Evolutionary conservation across 2,113 vertebrate species (phyloP), one percentile per base, ranked within the genome.

Genomic region (Promerops cafer): DNA sequence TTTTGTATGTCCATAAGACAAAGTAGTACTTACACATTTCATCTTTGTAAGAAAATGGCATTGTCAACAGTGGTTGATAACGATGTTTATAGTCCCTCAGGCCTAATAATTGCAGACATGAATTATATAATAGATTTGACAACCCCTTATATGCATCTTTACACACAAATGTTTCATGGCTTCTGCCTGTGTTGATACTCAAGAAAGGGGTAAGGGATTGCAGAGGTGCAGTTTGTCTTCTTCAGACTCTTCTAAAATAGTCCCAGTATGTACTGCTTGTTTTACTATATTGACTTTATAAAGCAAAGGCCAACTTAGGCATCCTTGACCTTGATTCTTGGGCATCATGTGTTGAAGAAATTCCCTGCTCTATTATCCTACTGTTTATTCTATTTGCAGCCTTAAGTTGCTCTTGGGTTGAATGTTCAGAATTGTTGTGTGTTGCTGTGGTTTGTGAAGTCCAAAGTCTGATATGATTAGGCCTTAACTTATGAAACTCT

Each of bases 91-190:
- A 90, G 52, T 27, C 16, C 31, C 42, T 87, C 59, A 77, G 42
- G 16, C 16, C 37, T 85, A n/a, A 7, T 70, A 52, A 44, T 30
- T 74, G 20, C 50, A 61, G 53, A 27, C 7, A 5, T 31, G 4
- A 70, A 64, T 63, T 50, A 8, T 20, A 12, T 56, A 7, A 23
- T 8, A 44, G 37, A 20, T 85, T 79, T 77, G 23, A 26, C 24
- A 79, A 1, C 1, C 3, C 10, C 2, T 81, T 45, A 5, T 19
- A 56, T 63, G 35, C 26, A 54, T 2, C 6, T 2, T 78, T 53
- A 3, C 21, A 56, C 70, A 50, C 33, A 44, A 7, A 37, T 74
- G 8, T 50, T 71, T 64, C 5, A 8, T 65, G 65, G 26, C 33
- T 82, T 90, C 71, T 94, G 45, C 37, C 16, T 75, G 7, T 79